Evolutionary conservation across 2,888 invertebrate genomes (phyloP), one percentile per base, ranked within the genome.

Genomic region (Dasypolia templi): DNA sequence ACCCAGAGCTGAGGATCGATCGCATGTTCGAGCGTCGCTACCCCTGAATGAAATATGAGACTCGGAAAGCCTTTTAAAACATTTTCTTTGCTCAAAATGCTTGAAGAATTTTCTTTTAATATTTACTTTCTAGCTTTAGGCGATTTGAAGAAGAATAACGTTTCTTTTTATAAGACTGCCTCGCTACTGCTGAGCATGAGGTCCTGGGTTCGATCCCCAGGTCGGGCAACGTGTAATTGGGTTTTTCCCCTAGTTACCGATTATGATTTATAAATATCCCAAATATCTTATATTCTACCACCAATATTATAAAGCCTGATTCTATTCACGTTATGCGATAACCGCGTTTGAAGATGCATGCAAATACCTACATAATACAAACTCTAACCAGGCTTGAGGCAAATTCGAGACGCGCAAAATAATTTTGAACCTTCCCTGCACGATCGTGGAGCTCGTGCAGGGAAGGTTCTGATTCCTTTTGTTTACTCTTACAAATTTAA

Each of bases 1-100:
- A 75, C 72, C 84, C 75, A 55, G 67, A 42, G 62, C 61, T 56
- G 51, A 59, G 55, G 39, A 87, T 84, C 84, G 84, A 81, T 84
- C 56, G 71, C 49, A 59, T 80, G 76, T 67, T 61, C 49, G 29
- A 77, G 73, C 63, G 66, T 61, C 67, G 59, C 74, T 66, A 39
- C 67, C 69, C 32, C 35, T 84, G 77, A 86, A 87, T 86, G 86
- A 87, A 86, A 86, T 84, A 86, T 87, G 77, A 87, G 78, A 83
- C 77, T 79, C 44, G 63, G 67, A 80, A 86, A 86, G 65, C 74
- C 79, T 86, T 86, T 86, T 86, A 85, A 81, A 85, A 85, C 74
- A 81, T 80, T 85, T 83, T 79, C 81, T 81, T 77, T 69, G 11
- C 66, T 59, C 5, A 66, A 69, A 77, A 65, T 73, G 39, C 58